Evolutionary conservation across 2,113 vertebrate genomes (phyloP).

Genomic region (Leuciscus idus): DNA sequence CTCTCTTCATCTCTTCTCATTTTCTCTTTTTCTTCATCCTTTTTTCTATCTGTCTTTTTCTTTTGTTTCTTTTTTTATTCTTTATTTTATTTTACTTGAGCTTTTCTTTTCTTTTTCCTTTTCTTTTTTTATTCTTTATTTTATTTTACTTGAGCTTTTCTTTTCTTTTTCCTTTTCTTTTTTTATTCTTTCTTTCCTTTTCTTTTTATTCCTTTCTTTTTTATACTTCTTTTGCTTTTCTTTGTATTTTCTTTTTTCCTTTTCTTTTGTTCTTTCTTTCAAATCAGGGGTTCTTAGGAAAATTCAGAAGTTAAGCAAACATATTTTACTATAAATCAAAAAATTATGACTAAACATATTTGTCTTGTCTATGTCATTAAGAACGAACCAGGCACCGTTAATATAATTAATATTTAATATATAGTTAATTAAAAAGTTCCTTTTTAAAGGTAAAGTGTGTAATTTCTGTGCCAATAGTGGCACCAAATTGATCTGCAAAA

Average conservation of each 20-base stretch:
- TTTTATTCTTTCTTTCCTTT: not conserved
- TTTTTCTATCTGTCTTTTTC: too few species aligned
- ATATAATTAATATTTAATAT: too few species aligned
- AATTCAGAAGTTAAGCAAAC: not conserved
- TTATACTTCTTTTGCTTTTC: not conserved
- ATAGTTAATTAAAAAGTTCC: too few species aligned
- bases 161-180: not conserved
- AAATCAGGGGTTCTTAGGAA: not conserved
- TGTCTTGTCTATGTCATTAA: too few species aligned
- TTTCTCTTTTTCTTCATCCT: too few species aligned
- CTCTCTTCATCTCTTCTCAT: not conserved
- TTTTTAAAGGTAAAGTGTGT: not conserved
- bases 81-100: not conserved
- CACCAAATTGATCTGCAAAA: not conserved
- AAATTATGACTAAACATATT: not conserved
- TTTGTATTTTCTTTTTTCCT: not conserved
- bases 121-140: not conserved
- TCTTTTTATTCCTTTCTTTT: not conserved
- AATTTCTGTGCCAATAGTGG: not conserved
- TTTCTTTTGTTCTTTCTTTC: not conserved
- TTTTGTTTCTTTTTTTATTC: rapidly evolving
- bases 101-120: not conserved
- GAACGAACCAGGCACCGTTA: too few species aligned
- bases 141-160: not conserved
- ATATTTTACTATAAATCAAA: not conserved